These are phyloP conservation scores for Eleginops maclovinus DNA, from an alignment of 2,113 vertebrate species.

Conservation along the genomic window DNA sequence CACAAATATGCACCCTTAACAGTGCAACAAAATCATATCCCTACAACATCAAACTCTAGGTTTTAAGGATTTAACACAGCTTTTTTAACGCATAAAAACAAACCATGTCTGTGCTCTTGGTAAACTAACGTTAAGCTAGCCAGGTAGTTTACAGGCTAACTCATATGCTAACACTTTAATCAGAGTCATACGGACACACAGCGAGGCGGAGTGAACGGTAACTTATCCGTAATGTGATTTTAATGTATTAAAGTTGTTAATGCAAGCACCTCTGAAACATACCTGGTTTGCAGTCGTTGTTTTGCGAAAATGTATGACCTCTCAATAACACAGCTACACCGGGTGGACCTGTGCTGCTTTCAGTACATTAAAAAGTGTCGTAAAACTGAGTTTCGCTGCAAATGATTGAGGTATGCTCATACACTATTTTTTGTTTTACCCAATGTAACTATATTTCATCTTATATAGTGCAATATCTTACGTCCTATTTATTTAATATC, in stretches of 20 bases:
- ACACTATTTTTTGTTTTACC: background rate
- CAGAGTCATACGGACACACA: background rate
- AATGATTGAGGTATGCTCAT: background rate
- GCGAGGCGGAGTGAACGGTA: background rate
- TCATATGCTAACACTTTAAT: background rate
- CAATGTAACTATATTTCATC: background rate
- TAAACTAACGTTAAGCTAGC: constrained; percentile 23
- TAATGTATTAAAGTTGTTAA: background rate
- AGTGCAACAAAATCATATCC: background rate
- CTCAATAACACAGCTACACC: constrained; percentile 71
- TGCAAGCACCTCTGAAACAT: background rate
- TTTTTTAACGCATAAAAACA: background rate
- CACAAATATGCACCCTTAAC: too few relatives aligned
- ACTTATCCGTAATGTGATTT: background rate
- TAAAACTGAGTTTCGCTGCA: accelerated
- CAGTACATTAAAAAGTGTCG: background rate
- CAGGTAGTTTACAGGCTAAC: constrained; percentile 37
- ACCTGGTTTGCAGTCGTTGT: constrained; percentile 44
- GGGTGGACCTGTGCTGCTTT: constrained; percentile 46
- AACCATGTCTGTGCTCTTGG: background rate
- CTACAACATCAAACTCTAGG: accelerated
- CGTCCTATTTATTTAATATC: background rate
- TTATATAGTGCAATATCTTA: too few relatives aligned
- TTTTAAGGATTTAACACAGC: background rate
- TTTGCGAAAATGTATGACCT: constrained; percentile 71